These are phyloP conservation scores for Chymomyza costata DNA, from an alignment of 1,140 invertebrate species.

Conservation along the genomic window DNA sequence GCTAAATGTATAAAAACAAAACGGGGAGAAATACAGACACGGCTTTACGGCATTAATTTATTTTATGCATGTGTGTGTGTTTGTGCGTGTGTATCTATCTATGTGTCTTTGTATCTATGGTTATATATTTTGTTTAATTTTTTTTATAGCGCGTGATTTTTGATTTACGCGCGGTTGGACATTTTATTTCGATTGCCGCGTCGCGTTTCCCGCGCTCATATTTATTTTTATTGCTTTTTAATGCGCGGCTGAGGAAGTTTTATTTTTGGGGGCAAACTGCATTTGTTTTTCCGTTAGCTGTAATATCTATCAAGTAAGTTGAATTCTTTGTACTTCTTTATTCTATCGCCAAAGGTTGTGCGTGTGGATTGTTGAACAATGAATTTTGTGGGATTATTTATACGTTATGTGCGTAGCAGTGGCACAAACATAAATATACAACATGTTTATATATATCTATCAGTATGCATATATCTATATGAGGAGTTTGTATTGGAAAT, in stretches of 20 bases:
- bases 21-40: no score
- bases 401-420: constrained; percentile 6
- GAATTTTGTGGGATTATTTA: constrained; percentile 67
- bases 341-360: constrained; percentile 9
- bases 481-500: no score
- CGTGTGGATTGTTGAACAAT: constrained; percentile 55
- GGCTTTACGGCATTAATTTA: no score
- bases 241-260: constrained; percentile 68
- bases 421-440: not conserved
- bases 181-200: constrained; percentile 61
- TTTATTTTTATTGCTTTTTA: constrained; percentile 74
- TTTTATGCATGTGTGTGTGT: no score
- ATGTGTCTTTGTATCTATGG: constrained; percentile 33
- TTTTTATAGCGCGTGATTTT: constrained; percentile 61
- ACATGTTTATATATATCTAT: no score
- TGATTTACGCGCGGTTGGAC: constrained; percentile 66
- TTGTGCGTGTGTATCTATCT: no score
- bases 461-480: no score
- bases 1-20: constrained; percentile 63
- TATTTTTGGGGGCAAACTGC: constrained; percentile 56
- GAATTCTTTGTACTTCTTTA: not conserved
- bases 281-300: constrained; percentile 14
- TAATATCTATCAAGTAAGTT: no score
- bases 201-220: constrained; percentile 58
- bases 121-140: constrained; percentile 50